These are phyloP conservation scores for Priocnemis perturbator DNA, from an alignment of 2,888 invertebrate species.

Conservation along the genomic window DNA sequence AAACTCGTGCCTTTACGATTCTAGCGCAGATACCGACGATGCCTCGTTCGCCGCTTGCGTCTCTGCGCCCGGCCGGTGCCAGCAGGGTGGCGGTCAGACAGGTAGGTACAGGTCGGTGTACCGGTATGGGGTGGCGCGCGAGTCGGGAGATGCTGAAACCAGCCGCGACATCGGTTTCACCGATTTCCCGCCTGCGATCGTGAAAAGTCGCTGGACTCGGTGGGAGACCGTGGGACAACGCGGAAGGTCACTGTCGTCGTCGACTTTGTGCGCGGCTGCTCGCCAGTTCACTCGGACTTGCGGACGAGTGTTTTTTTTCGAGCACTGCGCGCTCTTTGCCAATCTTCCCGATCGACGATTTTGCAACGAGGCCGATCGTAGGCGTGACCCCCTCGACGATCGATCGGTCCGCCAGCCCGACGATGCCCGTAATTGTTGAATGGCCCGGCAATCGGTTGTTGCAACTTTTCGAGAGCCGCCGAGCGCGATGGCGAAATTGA, in stretches of 20 bases:
- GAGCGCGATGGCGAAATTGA: conserved; percentile 43
- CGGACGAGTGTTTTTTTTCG: too few relatives aligned
- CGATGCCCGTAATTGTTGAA: conserved; percentile 55
- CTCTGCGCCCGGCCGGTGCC: background rate
- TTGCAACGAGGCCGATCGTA: conserved; percentile 58
- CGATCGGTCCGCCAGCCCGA: conserved; percentile 25
- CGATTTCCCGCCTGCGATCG: too few relatives aligned
- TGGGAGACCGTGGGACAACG: too few relatives aligned
- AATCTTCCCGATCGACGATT: conserved; percentile 53
- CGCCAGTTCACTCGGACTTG: too few relatives aligned
- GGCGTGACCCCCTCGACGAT: conserved; percentile 47
- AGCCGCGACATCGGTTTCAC: too few relatives aligned
- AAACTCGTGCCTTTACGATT: conserved; percentile 71
- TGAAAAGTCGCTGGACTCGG: too few relatives aligned
- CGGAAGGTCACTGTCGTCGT: too few relatives aligned
- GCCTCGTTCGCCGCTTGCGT: conserved; percentile 27
- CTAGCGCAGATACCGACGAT: conserved; percentile 66
- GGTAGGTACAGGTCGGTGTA: background rate
- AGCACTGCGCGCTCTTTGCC: conserved; percentile 49
- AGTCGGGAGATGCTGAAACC: conserved; percentile 15
- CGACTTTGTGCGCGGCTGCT: too few relatives aligned
- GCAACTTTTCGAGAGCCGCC: conserved; percentile 47
- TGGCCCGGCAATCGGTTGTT: conserved; percentile 40
- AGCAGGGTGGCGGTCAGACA: background rate
- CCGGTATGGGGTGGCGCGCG: background rate